These are phyloP conservation scores for Bungarus multicinctus DNA, from an alignment of 2,113 vertebrate genomes.

Conservation along the genomic window DNA sequence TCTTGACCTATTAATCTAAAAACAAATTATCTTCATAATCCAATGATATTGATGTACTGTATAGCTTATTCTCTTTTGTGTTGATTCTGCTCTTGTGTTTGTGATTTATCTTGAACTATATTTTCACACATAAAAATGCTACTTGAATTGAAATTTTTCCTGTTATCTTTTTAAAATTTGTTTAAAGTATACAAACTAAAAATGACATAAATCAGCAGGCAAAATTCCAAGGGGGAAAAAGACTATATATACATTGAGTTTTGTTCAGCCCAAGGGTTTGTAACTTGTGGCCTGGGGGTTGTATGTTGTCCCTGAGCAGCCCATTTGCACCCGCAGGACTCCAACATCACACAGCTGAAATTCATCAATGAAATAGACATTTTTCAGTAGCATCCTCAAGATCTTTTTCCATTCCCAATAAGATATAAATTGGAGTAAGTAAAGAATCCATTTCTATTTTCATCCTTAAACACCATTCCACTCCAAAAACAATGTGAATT, in stretches of 20 bases:
- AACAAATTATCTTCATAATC: conserved; percentile 4
- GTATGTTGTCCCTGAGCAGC: background rate
- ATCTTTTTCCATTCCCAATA: background rate
- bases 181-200: conserved; percentile 14
- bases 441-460: background rate
- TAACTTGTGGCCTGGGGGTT: background rate
- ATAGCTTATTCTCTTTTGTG: background rate
- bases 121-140: conserved; percentile 2
- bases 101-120: conserved; percentile 13
- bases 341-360: background rate
- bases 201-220: background rate
- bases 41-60: background rate
- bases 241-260: background rate
- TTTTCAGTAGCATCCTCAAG: background rate
- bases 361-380: background rate
- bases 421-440: background rate
- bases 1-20: background rate
- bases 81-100: background rate
- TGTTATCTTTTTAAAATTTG: conserved; percentile 7
- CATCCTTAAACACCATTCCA: background rate
- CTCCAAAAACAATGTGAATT: background rate
- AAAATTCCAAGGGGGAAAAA: background rate
- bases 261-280: background rate
- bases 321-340: background rate
- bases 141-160: conserved; percentile 17